Percentiles rank a stretch among this genome's conserved stretches.
Conservation (phyloP, 2,888 invertebrate species). For the Bedellia somnulentella region DNA sequence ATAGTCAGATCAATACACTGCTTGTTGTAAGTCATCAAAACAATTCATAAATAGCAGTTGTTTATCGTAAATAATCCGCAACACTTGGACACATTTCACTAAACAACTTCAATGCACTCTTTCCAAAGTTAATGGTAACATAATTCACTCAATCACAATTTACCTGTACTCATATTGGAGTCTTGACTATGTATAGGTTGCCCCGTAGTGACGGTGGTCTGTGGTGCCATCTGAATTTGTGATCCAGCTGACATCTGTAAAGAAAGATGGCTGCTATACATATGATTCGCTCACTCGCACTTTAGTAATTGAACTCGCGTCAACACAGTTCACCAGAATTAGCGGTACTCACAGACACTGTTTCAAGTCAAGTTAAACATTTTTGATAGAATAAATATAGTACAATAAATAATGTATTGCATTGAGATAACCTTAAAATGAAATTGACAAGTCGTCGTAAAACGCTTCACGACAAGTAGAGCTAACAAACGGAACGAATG, state of each 20-base stretch:
- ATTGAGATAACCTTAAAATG: slow-evolving; percentile 58
- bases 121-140: too few relatives aligned
- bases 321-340: slow-evolving; percentile 17
- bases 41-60: too few relatives aligned
- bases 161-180: slow-evolving; percentile 97
- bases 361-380: too few relatives aligned
- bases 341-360: too few relatives aligned
- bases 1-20: slow-evolving; percentile 13
- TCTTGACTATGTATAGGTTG: slow-evolving; percentile 91
- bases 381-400: too few relatives aligned
- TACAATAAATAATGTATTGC: too few relatives aligned
- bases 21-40: too few relatives aligned
- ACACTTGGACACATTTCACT: too few relatives aligned
- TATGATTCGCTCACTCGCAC: slow-evolving; percentile 42
- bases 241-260: slow-evolving; percentile 95
- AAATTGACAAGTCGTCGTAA: slow-evolving; percentile 58
- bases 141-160: slow-evolving; percentile 51
- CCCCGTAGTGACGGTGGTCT: slow-evolving; percentile 82
- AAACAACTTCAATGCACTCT: slow-evolving; percentile 36
- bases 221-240: slow-evolving; percentile 97
- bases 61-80: too few relatives aligned
- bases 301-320: slow-evolving; percentile 19
- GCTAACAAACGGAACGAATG: slow-evolving; percentile 12
- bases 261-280: slow-evolving; percentile 62
- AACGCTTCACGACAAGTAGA: slow-evolving; percentile 44